Conservation (phyloP, 1,140 invertebrate species). For the Cryptotermes secundus region DNA sequence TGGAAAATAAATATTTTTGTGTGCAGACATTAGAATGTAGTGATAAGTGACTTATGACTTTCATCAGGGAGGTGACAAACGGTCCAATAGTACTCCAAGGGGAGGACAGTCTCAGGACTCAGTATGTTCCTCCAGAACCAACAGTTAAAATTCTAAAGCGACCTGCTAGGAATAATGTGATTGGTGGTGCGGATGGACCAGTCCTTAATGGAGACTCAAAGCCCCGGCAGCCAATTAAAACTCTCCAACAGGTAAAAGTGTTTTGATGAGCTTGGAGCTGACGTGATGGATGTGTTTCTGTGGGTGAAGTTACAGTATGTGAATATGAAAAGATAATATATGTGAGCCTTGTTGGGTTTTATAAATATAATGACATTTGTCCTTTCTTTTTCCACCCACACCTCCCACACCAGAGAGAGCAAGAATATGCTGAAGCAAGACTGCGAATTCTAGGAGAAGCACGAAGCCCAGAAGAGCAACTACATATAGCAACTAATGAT, state of each 20-base stretch:
- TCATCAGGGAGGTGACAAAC: slow-evolving; percentile 24
- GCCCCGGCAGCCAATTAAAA: slow-evolving; percentile 75
- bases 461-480: slow-evolving; percentile 68
- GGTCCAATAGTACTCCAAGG: slow-evolving; percentile 40
- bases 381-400: too few species aligned
- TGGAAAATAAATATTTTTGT: too few species aligned
- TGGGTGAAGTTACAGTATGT: too few species aligned
- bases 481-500: slow-evolving; percentile 30
- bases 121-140: slow-evolving; percentile 66
- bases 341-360: too few species aligned
- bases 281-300: too few species aligned
- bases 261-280: too few species aligned
- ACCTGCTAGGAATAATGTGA: slow-evolving; percentile 56
- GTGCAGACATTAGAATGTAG: too few species aligned
- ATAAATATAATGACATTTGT: not conserved
- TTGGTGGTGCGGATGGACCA: slow-evolving; percentile 47
- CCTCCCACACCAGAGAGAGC: slow-evolving; percentile 73
- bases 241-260: slow-evolving; percentile 68
- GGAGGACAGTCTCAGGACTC: slow-evolving; percentile 50
- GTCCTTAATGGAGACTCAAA: slow-evolving; percentile 61
- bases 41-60: slow-evolving; percentile 24
- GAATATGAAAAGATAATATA: too few species aligned
- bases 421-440: slow-evolving; percentile 83
- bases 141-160: slow-evolving; percentile 81
- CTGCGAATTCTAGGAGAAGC: slow-evolving; percentile 80